Evolutionary conservation across 2,888 invertebrate genomes (phyloP), one percentile per base, ranked within the genome.

Genomic region (Callyntrura guangdongensis): DNA sequence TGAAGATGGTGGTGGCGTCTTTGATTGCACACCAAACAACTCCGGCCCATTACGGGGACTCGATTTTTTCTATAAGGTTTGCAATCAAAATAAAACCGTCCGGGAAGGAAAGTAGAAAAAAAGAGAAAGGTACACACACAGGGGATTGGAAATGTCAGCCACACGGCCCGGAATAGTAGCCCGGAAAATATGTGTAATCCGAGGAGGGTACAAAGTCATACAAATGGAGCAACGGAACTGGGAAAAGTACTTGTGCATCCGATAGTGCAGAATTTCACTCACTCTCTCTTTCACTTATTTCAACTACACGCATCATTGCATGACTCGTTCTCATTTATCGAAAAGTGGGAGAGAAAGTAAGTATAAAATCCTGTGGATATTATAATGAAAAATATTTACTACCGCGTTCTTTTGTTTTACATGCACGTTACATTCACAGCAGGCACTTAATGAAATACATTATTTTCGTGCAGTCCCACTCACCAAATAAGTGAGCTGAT

Each of bases 231-330:
- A 27, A 22, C n/a, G n/a, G n/a, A 47, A 47, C 20, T 64, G 25
- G 22, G 25, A 22, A 67, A 45, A 17, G 20, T 17, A 64, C 17
- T 17, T 20, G 11, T 17, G 20, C 36, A 36, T 36, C 36, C 17
- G 3, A n/a, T 17, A 14, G 25, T n/a, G 27, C 3, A 59, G 25
- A 0, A 14, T 27, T 22, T 59, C 36, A 17, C 17, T 27, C 25
- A 5, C 36, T 69, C 17, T 27, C 25, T 36, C 36, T 69, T 74
- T 27, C 64, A 47, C 86, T 64, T 77, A 20, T 77, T 25, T 79
- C 79, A 47, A 27, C 74, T 86, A 77, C 79, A 86, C 86, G 86
- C 77, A 79, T 81, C 81, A 79, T 87, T 69, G 87, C 87, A 87
- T 69, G 67, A 81, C 69, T 87, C 69, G 77, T n/a, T 79, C 53